These are phyloP conservation scores for Poecilia latipinna DNA, from an alignment of 2,113 vertebrate genomes.

Conservation along the genomic window DNA sequence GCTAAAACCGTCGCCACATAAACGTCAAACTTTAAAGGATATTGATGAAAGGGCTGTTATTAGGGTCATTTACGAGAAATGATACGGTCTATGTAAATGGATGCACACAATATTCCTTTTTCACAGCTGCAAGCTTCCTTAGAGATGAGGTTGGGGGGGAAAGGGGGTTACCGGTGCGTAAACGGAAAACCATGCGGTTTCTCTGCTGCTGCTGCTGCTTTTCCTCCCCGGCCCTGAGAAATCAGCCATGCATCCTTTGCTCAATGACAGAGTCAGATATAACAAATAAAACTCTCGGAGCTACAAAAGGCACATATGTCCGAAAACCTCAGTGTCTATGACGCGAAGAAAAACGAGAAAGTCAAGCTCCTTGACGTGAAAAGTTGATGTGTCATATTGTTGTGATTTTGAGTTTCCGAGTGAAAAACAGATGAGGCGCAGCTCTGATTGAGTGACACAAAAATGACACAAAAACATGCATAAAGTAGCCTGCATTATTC, in stretches of 20 bases:
- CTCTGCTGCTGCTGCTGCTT: not conserved
- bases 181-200: conserved; percentile 45
- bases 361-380: not conserved
- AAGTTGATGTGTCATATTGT: not conserved
- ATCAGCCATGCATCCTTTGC: not conserved
- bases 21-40: not conserved
- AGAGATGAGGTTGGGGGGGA: not conserved
- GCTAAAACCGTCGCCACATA: conserved; percentile 23
- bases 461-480: not conserved
- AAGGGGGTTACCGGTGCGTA: conserved; percentile 45
- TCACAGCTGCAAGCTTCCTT: not conserved
- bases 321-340: not conserved
- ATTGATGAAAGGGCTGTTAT: not conserved
- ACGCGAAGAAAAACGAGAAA: not conserved
- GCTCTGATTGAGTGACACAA: not conserved
- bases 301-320: not conserved
- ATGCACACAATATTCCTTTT: not conserved
- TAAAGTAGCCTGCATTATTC: not conserved
- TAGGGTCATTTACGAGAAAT: not conserved
- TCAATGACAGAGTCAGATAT: not conserved
- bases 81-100: not conserved
- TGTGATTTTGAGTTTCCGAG: not conserved
- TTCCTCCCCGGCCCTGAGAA: not conserved
- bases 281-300: not conserved
- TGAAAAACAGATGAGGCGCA: not conserved